Percentiles rank a stretch among this genome's conserved stretches.
These are phyloP conservation scores for Galerucella pusilla DNA, from an alignment of 2,888 invertebrate genomes.

Conservation along the genomic window DNA sequence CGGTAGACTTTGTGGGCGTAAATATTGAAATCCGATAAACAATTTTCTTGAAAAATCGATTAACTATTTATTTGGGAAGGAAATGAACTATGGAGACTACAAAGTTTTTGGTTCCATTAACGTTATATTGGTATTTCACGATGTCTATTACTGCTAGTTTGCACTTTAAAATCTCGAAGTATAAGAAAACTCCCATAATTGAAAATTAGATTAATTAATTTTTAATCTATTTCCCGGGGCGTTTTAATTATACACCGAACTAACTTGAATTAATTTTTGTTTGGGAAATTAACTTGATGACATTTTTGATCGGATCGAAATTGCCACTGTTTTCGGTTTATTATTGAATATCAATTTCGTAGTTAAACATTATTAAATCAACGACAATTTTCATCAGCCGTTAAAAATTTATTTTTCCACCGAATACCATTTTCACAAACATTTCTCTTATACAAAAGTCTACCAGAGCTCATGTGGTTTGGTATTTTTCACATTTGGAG, in stretches of 20 bases:
- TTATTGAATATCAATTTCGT: not conserved
- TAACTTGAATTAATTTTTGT: not conserved
- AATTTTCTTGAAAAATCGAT: no score
- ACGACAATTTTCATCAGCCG: no score
- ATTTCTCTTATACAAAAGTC: no score
- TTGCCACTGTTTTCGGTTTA: not conserved
- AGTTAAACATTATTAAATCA: not conserved
- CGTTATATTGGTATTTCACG: not conserved
- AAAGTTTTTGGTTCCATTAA: not conserved
- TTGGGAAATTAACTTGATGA: not conserved
- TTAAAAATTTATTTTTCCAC: no score
- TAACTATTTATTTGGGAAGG: no score
- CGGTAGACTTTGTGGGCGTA: not conserved
- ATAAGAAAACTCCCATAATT: not conserved
- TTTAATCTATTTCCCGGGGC: not conserved
- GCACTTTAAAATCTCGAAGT: conserved; percentile 1
- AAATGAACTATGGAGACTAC: not conserved
- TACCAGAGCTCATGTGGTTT: no score
- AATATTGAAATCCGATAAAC: no score
- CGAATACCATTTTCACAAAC: no score
- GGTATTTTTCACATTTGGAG: no score
- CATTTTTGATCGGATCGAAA: not conserved
- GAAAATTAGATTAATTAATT: not conserved
- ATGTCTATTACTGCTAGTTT: not conserved
- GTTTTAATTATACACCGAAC: not conserved